These are phyloP conservation scores for Sitta carolinensis DNA, from an alignment of 2,797 vertebrate species.

Conservation along the genomic window DNA sequence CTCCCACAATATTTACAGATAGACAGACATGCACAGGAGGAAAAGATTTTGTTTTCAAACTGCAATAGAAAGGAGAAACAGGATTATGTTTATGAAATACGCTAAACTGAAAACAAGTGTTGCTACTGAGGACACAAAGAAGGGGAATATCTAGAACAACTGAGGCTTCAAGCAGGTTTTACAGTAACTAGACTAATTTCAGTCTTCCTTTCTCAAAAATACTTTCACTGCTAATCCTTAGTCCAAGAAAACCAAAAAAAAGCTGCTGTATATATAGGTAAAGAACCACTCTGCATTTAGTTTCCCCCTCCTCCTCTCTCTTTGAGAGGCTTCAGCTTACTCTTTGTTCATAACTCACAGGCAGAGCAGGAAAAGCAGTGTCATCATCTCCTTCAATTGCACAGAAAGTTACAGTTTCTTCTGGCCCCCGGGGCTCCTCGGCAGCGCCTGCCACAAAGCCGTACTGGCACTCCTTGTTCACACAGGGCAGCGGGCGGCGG, in stretches of 20 bases:
- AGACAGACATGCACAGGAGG: background rate
- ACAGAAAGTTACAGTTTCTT: conserved; percentile 83
- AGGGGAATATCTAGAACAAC: background rate
- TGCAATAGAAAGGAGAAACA: background rate
- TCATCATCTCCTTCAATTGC: conserved; percentile 83
- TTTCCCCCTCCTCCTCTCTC: too few species aligned
- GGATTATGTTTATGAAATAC: background rate
- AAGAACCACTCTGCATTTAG: background rate
- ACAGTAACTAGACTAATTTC: background rate
- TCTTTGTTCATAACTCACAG: conserved; percentile 74
- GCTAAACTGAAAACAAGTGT: background rate
- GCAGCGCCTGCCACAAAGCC: conserved; percentile 77
- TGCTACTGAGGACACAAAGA: background rate
- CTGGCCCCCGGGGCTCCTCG: conserved; percentile 78
- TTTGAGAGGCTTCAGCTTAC: background rate
- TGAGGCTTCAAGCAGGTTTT: background rate
- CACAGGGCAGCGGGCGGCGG: conserved; percentile 80
- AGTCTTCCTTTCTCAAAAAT: background rate
- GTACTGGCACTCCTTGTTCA: conserved; percentile 87
- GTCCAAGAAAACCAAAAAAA: rapidly evolving
- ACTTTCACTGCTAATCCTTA: background rate
- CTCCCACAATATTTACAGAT: background rate
- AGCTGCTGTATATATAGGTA: background rate
- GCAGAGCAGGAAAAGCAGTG: conserved; percentile 76
- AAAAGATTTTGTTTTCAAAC: background rate